Evolutionary conservation across 2,797 vertebrate species (phyloP).

Genomic region (Smutsia gigantea): DNA sequence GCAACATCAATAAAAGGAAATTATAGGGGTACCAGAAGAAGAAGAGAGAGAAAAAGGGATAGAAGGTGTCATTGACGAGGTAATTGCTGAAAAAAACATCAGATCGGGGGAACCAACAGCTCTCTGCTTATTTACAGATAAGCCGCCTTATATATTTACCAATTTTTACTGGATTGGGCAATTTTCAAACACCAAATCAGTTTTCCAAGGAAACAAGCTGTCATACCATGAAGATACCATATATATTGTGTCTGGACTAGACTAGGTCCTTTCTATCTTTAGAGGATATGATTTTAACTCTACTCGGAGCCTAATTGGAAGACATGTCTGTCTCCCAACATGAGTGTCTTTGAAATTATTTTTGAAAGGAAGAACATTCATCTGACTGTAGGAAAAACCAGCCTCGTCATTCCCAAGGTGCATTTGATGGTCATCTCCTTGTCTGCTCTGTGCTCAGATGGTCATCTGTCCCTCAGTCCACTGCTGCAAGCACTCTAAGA

Average conservation of each 20-base stretch:
- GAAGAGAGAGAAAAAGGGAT: too few relatives aligned
- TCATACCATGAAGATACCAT: neutral
- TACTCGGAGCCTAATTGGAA: accelerated
- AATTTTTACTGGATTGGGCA: too few relatives aligned
- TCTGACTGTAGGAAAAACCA: neutral
- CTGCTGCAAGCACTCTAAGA: neutral
- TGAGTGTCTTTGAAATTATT: neutral
- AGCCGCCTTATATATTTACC: too few relatives aligned
- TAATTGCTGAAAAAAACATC: too few relatives aligned
- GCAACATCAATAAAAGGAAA: neutral
- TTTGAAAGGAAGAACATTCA: neutral
- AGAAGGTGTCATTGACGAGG: too few relatives aligned
- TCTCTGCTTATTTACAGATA: neutral
- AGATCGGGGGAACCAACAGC: neutral
- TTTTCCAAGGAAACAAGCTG: neutral
- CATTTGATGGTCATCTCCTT: accelerated
- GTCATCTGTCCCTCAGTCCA: neutral
- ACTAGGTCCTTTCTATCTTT: neutral
- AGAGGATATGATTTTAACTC: neutral
- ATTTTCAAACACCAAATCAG: neutral
- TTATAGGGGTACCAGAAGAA: too few relatives aligned
- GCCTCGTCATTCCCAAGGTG: neutral
- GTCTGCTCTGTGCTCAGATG: neutral
- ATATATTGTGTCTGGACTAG: neutral
- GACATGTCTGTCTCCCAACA: neutral